phyloP scores from a whole-genome alignment of 1,140 invertebrate species.

The Drosophila orosa region DNA sequence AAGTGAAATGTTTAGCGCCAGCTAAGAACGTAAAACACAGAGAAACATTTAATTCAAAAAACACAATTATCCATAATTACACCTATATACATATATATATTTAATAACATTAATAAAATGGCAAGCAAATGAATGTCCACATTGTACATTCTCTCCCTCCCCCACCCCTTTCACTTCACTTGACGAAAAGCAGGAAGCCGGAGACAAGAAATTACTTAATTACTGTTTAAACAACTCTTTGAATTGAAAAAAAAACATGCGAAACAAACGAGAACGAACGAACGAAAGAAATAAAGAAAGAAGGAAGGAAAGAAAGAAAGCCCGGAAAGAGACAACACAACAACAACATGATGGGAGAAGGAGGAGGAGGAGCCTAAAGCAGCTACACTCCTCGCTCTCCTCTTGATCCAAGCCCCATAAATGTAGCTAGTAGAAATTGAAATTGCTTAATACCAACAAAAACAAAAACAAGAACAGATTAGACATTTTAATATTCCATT shows the following conservation, averaged over 20 bases:
- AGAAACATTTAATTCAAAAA: constrained; percentile 26
- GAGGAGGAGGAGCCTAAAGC: neutral
- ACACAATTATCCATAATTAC: constrained; percentile 47
- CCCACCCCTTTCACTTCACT: neutral
- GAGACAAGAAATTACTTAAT: constrained; percentile 58
- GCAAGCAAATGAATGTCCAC: constrained; percentile 62
- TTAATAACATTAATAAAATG: constrained; percentile 71
- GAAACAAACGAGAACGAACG: constrained; percentile 3
- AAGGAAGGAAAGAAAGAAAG: constrained; percentile 6
- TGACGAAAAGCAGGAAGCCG: constrained; percentile 5
- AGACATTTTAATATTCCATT: constrained; percentile 76
- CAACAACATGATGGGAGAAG: neutral
- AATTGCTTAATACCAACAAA: constrained; percentile 69
- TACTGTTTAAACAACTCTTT: constrained; percentile 34
- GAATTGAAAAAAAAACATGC: constrained; percentile 20
- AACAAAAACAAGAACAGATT: constrained; percentile 41
- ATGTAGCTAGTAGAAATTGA: constrained; percentile 79
- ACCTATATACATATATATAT: constrained; percentile 67
- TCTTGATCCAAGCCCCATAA: constrained; percentile 34
- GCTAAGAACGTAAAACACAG: constrained; percentile 47
- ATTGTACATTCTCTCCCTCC: constrained; percentile 44
- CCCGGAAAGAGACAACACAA: neutral
- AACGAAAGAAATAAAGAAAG: no score
- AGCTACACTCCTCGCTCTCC: neutral
- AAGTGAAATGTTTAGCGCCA: constrained; percentile 66